Conservation (phyloP, 1,140 invertebrate genomes). For the Drosophila ananassae region DNA sequence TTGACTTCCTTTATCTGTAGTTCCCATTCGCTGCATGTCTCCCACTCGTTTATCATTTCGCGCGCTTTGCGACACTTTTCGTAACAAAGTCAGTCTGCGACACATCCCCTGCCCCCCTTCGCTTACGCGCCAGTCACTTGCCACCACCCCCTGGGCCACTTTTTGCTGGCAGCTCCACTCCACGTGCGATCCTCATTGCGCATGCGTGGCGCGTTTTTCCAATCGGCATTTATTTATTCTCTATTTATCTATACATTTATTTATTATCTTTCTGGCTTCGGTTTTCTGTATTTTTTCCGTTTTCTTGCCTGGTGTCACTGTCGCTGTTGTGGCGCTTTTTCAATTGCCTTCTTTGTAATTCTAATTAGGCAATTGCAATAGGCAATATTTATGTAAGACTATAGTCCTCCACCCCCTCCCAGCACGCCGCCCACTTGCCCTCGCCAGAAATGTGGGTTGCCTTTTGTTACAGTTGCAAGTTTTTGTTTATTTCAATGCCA, state of each 20-base stretch:
- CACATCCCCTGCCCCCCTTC: neutral
- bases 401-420: neutral
- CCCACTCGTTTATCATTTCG: conserved; percentile 73
- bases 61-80: conserved; percentile 77
- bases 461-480: conserved; percentile 60
- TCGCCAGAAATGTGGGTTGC: conserved; percentile 1
- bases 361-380: conserved; percentile 68
- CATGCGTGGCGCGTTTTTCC: conserved; percentile 68
- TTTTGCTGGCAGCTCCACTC: conserved; percentile 11
- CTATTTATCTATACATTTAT: conserved; percentile 80
- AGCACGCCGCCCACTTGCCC: neutral
- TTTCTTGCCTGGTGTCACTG: conserved; percentile 36
- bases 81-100: conserved; percentile 41
- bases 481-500: conserved; percentile 45
- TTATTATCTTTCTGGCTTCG: conserved; percentile 69
- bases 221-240: conserved; percentile 81
- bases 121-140: neutral
- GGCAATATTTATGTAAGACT: conserved; percentile 67
- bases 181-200: conserved; percentile 61
- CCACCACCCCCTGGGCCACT: neutral
- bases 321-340: conserved; percentile 76
- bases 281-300: conserved; percentile 19
- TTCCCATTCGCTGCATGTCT: conserved; percentile 58
- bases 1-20: conserved; percentile 35
- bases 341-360: conserved; percentile 79